Evolutionary conservation across 2,888 invertebrate species (phyloP).

Genomic region (Stenichneumon culpator): DNA sequence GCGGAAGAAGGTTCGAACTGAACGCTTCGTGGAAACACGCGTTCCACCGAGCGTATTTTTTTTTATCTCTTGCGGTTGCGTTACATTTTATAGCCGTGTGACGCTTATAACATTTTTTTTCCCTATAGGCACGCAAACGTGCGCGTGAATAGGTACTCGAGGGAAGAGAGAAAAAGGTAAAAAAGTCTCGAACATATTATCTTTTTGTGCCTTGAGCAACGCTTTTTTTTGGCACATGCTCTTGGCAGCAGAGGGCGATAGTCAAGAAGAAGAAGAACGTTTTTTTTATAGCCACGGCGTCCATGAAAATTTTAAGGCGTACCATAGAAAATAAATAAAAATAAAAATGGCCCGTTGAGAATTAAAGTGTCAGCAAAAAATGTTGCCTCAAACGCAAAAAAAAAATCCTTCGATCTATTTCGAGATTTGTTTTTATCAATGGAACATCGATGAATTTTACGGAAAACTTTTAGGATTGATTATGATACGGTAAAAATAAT

Average conservation of each 20-base stretch:
- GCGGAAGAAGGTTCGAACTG: background rate
- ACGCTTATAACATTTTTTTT: constrained; percentile 22
- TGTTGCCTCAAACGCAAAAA: background rate
- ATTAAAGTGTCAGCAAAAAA: background rate
- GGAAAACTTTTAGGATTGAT: background rate
- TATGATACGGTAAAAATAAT: background rate
- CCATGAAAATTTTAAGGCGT: background rate
- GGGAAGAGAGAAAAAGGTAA: background rate
- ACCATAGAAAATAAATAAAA: background rate
- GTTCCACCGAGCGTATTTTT: background rate
- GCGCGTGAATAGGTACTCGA: background rate
- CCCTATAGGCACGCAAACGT: background rate
- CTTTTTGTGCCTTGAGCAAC: background rate
- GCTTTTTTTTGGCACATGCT: too few species aligned
- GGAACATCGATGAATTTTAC: background rate
- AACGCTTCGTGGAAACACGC: background rate
- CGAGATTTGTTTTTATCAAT: background rate
- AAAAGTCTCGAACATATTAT: background rate
- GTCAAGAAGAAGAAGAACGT: too few species aligned
- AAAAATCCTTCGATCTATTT: background rate
- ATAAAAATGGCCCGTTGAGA: background rate
- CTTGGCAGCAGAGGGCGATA: too few species aligned
- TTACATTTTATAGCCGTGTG: constrained; percentile 5
- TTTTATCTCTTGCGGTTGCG: constrained; percentile 4
- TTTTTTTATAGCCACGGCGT: background rate